Conservation (phyloP, 1,140 invertebrate genomes). For the Xylocopa sonorina region DNA sequence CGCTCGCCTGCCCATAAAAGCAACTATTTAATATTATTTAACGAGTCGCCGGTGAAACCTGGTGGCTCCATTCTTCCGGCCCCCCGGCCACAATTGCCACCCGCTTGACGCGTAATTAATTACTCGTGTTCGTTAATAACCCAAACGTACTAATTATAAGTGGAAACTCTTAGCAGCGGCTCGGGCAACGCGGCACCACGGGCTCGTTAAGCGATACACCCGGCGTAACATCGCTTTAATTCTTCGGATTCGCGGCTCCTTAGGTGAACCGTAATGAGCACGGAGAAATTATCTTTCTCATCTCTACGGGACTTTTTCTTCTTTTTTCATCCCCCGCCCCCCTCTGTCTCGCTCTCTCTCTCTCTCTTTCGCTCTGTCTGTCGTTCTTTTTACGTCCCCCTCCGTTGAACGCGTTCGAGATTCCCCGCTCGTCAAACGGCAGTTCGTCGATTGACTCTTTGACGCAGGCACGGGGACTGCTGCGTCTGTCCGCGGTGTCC, state of each 20-base stretch:
- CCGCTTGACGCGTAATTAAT: constrained; percentile 56
- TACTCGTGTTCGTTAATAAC: constrained; percentile 58
- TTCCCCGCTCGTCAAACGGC: neutral
- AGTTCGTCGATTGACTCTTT: neutral
- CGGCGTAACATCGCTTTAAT: constrained; percentile 48
- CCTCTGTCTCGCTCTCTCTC: no score
- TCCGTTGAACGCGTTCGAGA: neutral
- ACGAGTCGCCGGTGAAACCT: constrained; percentile 47
- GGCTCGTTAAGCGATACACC: constrained; percentile 46
- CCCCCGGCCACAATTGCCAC: constrained; percentile 18
- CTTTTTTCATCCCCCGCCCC: no score
- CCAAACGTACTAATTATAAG: constrained; percentile 56
- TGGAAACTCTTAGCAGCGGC: constrained; percentile 36
- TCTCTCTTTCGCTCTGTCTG: no score
- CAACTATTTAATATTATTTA: constrained; percentile 55
- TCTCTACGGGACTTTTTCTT: neutral
- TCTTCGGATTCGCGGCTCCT: constrained; percentile 37
- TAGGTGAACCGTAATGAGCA: constrained; percentile 45
- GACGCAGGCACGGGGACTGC: neutral
- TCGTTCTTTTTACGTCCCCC: neutral
- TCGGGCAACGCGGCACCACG: neutral
- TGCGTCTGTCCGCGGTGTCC: no score
- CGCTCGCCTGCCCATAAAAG: no score
- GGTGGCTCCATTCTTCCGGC: constrained; percentile 34
- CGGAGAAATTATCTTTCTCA: constrained; percentile 46